Percentiles rank a stretch among this genome's conserved stretches.
These are phyloP conservation scores for Pogoniulus pusillus DNA, from an alignment of 2,797 vertebrate genomes.

Conservation along the genomic window DNA sequence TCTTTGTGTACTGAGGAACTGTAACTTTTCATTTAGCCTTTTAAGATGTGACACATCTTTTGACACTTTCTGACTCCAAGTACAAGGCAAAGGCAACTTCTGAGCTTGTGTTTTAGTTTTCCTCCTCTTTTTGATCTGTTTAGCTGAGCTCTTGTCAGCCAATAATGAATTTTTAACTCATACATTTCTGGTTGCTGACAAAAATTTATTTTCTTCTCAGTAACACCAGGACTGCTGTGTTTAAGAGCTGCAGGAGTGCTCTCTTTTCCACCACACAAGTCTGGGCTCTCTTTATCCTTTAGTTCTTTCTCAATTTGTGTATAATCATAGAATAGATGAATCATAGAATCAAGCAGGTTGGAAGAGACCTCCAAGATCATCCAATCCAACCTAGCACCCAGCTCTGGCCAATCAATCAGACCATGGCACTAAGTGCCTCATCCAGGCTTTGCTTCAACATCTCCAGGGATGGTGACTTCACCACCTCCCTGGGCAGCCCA, in stretches of 20 bases:
- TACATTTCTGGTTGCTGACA: constrained; percentile 38
- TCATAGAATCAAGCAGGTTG: too few species aligned
- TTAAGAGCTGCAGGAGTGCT: background rate
- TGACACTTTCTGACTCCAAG: constrained; percentile 58
- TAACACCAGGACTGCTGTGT: background rate
- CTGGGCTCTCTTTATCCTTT: background rate
- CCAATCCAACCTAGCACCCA: too few species aligned
- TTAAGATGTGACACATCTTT: constrained; percentile 54
- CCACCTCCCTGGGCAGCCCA: too few species aligned
- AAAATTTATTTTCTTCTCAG: background rate
- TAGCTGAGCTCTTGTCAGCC: constrained; percentile 42
- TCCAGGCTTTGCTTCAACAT: too few species aligned
- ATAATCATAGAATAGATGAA: too few species aligned
- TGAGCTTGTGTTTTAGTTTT: constrained; percentile 61
- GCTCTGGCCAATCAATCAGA: too few species aligned
- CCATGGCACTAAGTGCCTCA: too few species aligned
- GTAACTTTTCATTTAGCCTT: constrained; percentile 65
- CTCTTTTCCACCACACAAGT: background rate
- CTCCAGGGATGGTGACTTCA: too few species aligned
- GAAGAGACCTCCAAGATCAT: too few species aligned
- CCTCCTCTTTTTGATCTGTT: constrained; percentile 16
- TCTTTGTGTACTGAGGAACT: constrained; percentile 55
- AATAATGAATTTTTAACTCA: constrained; percentile 57
- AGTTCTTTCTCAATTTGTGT: background rate
- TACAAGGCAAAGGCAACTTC: constrained; percentile 48